phyloP scores from a whole-genome alignment of 1,140 invertebrate species.

The Microplitis demolitor region DNA sequence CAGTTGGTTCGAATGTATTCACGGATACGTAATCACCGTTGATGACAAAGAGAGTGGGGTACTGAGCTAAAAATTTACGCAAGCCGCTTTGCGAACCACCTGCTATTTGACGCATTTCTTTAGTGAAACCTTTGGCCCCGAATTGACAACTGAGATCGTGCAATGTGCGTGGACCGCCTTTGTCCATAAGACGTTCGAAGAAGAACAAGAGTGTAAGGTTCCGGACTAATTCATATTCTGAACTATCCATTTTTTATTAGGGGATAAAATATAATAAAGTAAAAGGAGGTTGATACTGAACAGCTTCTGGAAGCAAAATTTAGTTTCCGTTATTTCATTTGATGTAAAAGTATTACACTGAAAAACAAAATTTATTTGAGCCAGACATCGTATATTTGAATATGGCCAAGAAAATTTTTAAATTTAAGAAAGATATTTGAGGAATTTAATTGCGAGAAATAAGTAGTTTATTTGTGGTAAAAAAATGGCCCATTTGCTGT shows the following conservation, averaged over 20 bases:
- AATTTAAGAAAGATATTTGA: too few relatives aligned
- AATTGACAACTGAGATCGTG: conserved; percentile 97
- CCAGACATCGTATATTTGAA: too few relatives aligned
- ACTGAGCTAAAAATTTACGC: conserved; percentile 88
- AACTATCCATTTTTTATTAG: conserved; percentile 77
- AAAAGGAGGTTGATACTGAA: too few relatives aligned
- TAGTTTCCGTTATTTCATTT: too few relatives aligned
- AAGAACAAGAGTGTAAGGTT: conserved; percentile 96
- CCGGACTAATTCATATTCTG: conserved; percentile 89
- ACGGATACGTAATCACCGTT: conserved; percentile 91
- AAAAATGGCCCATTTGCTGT: too few relatives aligned
- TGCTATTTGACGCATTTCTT: conserved; percentile 94
- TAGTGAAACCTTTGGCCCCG: conserved; percentile 93
- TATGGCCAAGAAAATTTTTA: too few relatives aligned
- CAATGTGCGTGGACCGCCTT: conserved; percentile 88
- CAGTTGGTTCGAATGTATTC: conserved; percentile 72
- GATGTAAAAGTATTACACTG: too few relatives aligned
- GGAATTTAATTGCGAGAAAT: too few relatives aligned
- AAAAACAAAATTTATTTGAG: too few relatives aligned
- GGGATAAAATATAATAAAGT: too few relatives aligned
- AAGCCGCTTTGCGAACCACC: conserved; percentile 92
- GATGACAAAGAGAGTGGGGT: conserved; percentile 89
- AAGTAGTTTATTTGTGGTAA: too few relatives aligned
- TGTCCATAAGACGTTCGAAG: conserved; percentile 92
- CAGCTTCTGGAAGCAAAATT: too few relatives aligned